A percentile compares a stretch with the other conserved stretches of the same genome.
Evolutionary conservation across 2,797 vertebrate genomes (phyloP).

Genomic region (Hafferia zeledoni): DNA sequence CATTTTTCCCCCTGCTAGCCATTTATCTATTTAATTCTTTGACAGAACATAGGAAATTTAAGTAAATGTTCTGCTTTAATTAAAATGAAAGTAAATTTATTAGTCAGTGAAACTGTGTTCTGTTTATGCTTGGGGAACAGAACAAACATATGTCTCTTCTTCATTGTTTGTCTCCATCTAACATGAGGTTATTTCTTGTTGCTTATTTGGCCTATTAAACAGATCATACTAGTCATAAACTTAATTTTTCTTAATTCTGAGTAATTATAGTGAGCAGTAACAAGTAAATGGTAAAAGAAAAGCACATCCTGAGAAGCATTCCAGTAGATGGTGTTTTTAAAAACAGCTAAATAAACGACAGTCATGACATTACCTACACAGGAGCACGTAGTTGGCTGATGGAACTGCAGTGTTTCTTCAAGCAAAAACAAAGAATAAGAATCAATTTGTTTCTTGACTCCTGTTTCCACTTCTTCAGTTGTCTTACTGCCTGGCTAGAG

Average conservation of each 20-base stretch:
- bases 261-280: not conserved
- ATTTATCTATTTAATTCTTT: constrained; percentile 71
- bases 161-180: constrained; percentile 52
- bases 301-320: not conserved
- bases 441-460: not conserved
- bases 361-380: not conserved
- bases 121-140: constrained; percentile 57
- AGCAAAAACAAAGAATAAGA: not conserved
- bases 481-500: not conserved
- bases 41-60: constrained; percentile 69
- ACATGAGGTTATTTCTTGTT: constrained; percentile 8
- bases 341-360: not conserved
- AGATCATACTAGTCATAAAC: constrained; percentile 1
- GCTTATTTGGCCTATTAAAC: constrained; percentile 32
- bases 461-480: not conserved
- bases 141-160: constrained; percentile 58
- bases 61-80: constrained; percentile 74
- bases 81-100: constrained; percentile 74
- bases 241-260: not conserved
- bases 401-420: not conserved
- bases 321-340: not conserved
- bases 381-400: not conserved
- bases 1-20: constrained; percentile 52
- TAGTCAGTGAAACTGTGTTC: constrained; percentile 51
- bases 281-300: not conserved